Percentiles rank a stretch among this genome's conserved stretches.
Conservation (phyloP, 2,113 vertebrate species). For the Chaetodon trifascialis region DNA sequence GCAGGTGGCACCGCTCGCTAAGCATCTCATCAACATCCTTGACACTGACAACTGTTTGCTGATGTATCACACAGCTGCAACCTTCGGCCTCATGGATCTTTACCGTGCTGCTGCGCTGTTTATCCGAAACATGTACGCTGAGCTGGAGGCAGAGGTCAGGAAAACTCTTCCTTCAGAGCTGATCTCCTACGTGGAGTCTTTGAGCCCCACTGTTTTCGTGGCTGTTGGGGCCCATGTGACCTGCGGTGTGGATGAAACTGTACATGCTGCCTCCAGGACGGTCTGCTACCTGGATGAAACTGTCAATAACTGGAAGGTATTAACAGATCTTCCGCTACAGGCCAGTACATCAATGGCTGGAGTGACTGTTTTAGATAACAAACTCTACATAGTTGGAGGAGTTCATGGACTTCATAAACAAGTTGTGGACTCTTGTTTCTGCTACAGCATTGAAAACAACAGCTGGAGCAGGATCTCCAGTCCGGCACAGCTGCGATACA, state of each 20-base stretch:
- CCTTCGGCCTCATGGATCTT: conserved; percentile 88
- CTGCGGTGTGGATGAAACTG: conserved; percentile 76
- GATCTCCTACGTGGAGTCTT: conserved; percentile 84
- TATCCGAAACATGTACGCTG: conserved; percentile 86
- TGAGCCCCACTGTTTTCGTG: conserved; percentile 86
- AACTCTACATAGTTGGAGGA: conserved; percentile 90
- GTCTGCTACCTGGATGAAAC: conserved; percentile 91
- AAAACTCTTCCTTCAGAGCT: conserved; percentile 83
- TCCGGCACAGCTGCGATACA: conserved; percentile 89
- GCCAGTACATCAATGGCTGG: conserved; percentile 93
- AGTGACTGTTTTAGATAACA: conserved; percentile 90
- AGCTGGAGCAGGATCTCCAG: conserved; percentile 86
- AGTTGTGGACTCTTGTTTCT: conserved; percentile 88
- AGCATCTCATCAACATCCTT: conserved; percentile 85
- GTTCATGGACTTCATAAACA: conserved; percentile 87
- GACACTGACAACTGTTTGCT: conserved; percentile 90
- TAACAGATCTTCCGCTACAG: conserved; percentile 87
- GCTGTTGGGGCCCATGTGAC: conserved; percentile 89
- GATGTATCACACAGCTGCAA: conserved; percentile 88
- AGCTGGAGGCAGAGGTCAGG: conserved; percentile 81
- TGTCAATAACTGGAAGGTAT: conserved; percentile 85
- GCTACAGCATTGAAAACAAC: conserved; percentile 83
- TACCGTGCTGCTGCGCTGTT: conserved; percentile 86
- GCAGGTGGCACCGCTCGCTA: conserved; percentile 85
- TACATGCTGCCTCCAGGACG: conserved; percentile 89